Base-by-base conservation (phyloP, 2,113 vertebrate genomes). In the Strix uralensis region DNA sequence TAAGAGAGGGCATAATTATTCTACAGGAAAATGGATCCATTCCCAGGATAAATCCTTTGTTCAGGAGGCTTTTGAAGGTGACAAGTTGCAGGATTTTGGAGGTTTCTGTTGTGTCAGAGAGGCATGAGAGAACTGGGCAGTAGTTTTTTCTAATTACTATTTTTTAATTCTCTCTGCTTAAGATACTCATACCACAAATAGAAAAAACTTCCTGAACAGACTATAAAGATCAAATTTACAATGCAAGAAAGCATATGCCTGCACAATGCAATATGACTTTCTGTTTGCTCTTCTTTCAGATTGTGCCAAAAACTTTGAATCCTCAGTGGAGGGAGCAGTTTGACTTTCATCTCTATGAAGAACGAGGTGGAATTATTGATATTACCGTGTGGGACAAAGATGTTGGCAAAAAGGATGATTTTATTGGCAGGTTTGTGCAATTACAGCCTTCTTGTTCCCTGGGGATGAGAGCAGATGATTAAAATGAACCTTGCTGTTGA, bases 281-380 rank as follows among this genome's bases (percentile, higher is more conserved):
- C 70, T 80, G 58, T 80, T 70, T 63, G n/a, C 52, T 92, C 30
- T 95, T 69, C 29, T 95, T 93, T 69, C 96, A 99, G 99, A 99
- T 98, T 62, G 98, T 99, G 97, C 98, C 99, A 69, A 99, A 99
- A 98, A 99, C 99, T 10, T 97, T 99, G 96, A 99, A 99, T 98
- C 99, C 99, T 78, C 99, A 99, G 95, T 99, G 99, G 99, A 98
- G 99, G 65, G 99, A 99, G 94, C 99, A 99, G 97, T 99, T 99
- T 98, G 99, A 99, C 97, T 99, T 99, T 97, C 99, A 99, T 98
- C 97, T 99, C 85, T 99, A 99, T 95, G 99, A 99, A 29, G 99
- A 99, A 96, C 98, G 98, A 92, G 99, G 99, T n/a, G 99, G 99
- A 88, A 98, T 98, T 82, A 98, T 99, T 81, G 99, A 99, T 97